Evolutionary conservation across 1,140 invertebrate species (phyloP).

Genomic region (Tetragnatha versicolor): DNA sequence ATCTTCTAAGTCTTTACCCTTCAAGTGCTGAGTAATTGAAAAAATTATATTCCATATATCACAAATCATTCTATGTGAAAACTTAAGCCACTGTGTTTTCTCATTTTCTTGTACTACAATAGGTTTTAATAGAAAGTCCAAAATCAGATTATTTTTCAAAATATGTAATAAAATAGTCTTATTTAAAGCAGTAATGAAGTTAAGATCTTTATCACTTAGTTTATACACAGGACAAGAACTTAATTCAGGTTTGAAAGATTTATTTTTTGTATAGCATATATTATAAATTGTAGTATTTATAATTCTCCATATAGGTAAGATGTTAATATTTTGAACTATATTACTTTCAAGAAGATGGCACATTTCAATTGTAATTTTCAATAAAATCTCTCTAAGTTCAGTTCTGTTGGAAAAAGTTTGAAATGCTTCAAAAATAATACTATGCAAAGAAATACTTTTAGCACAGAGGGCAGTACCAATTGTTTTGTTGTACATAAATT

Average conservation of each 20-base stretch:
- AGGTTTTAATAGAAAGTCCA: neutral
- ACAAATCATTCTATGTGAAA: conserved; percentile 4
- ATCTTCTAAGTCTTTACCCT: neutral
- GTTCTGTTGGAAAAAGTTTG: neutral
- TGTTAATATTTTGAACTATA: too few relatives aligned
- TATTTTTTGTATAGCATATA: too few relatives aligned
- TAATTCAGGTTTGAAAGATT: too few relatives aligned
- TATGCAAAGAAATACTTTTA: neutral
- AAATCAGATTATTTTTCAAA: neutral
- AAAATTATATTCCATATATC: conserved; percentile 19
- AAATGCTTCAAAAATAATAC: conserved; percentile 8
- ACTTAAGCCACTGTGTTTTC: neutral
- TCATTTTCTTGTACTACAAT: neutral
- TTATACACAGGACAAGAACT: too few relatives aligned
- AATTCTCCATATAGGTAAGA: too few relatives aligned
- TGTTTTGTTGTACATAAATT: conserved; percentile 22
- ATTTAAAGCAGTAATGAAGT: too few relatives aligned
- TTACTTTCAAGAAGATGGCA: too few relatives aligned
- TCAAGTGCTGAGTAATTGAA: neutral
- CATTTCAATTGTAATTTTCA: too few relatives aligned
- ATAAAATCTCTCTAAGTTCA: too few relatives aligned
- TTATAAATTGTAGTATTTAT: too few relatives aligned
- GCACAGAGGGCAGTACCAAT: neutral
- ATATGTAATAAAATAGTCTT: neutral
- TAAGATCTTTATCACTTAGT: too few relatives aligned